These are phyloP conservation scores for Scolopax mira DNA, from an alignment of 2,113 vertebrate species.

Conservation along the genomic window DNA sequence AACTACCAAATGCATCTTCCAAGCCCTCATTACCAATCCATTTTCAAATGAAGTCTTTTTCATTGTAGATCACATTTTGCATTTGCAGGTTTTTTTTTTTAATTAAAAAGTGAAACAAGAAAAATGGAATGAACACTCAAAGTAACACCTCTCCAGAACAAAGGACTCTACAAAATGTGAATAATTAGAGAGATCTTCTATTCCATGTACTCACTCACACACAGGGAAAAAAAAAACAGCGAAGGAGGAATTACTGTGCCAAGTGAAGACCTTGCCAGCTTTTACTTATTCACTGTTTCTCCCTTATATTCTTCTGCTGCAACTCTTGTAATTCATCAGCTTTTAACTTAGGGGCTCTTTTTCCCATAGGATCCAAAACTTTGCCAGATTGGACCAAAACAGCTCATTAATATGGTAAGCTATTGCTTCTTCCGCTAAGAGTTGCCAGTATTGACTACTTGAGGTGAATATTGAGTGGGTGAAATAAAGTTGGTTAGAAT, in stretches of 20 bases:
- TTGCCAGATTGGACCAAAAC: not conserved
- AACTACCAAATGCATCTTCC: not conserved
- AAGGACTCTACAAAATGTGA: not conserved
- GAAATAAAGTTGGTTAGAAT: not conserved
- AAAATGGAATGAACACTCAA: not conserved
- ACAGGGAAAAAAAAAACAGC: not conserved
- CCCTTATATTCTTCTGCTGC: not conserved
- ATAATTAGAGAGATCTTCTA: not conserved
- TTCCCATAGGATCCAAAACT: not conserved
- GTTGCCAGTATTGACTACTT: not conserved
- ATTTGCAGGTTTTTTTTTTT: not conserved
- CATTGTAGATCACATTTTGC: not conserved
- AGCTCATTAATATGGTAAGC: not conserved
- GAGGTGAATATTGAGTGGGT: not conserved
- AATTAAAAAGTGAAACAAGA: slow-evolving; percentile 35
- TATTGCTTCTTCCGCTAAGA: not conserved
- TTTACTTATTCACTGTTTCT: not conserved
- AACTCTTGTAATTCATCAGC: not conserved
- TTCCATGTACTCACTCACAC: not conserved
- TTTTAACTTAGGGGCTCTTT: not conserved
- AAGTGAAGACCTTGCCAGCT: not conserved
- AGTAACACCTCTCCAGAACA: not conserved
- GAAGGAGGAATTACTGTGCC: not conserved
- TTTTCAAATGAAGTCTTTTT: slow-evolving; percentile 19
- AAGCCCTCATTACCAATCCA: not conserved